These are phyloP conservation scores for Polydrusus pterygomalis DNA, from an alignment of 2,888 invertebrate genomes.

Conservation along the genomic window DNA sequence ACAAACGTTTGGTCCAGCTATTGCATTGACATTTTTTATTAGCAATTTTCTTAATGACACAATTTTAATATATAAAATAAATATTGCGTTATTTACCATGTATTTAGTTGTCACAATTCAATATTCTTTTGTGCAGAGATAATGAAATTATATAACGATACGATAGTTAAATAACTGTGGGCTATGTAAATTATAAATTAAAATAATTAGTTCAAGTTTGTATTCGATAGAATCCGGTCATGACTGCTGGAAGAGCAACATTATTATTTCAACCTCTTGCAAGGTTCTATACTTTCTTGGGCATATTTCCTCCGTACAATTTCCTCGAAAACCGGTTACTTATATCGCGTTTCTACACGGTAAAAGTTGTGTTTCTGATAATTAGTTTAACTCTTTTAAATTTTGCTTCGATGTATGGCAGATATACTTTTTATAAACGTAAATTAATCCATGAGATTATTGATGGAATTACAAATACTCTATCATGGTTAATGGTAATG, in stretches of 20 bases:
- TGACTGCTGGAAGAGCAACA: background rate
- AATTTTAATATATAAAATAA: too few species aligned
- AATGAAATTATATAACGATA: too few species aligned
- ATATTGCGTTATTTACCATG: too few species aligned
- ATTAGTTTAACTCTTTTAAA: slow-evolving; percentile 2
- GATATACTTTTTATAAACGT: background rate
- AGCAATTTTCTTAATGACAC: too few species aligned
- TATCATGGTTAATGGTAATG: background rate
- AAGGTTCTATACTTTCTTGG: slow-evolving; percentile 16
- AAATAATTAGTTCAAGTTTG: too few species aligned
- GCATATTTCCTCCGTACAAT: slow-evolving; percentile 27
- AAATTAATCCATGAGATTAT: background rate
- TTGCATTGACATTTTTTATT: too few species aligned
- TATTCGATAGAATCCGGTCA: background rate
- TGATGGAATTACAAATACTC: background rate
- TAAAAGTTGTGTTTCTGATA: slow-evolving; percentile 6
- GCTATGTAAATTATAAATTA: too few species aligned
- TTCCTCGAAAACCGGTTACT: slow-evolving; percentile 6
- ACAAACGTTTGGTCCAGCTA: too few species aligned
- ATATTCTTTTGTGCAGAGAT: too few species aligned
- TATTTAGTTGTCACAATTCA: too few species aligned
- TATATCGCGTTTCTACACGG: background rate
- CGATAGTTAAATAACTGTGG: too few species aligned
- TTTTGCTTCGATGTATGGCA: background rate
- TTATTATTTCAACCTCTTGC: slow-evolving; percentile 10